Evolutionary conservation across 2,888 invertebrate genomes (phyloP).

Genomic region (Tipula vernalis): DNA sequence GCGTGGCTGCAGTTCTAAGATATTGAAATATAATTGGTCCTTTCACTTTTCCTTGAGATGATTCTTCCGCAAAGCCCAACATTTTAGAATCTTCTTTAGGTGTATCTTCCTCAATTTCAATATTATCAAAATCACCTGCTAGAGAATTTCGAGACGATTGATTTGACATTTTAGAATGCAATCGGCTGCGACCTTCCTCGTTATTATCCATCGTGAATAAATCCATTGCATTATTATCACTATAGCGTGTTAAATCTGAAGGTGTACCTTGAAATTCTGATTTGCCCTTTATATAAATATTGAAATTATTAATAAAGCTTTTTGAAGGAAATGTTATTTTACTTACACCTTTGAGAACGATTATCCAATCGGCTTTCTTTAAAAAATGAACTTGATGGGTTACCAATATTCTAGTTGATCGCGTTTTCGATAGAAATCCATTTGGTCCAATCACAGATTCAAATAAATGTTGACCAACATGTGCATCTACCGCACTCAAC

Average conservation of each 20-base stretch:
- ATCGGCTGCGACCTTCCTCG: constrained; percentile 21
- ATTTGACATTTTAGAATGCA: neutral
- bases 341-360: constrained; percentile 44
- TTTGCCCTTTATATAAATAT: constrained; percentile 28
- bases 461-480: constrained; percentile 56
- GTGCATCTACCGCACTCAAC: constrained; percentile 59
- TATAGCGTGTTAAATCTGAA: constrained; percentile 30
- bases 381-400: constrained; percentile 65
- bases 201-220: constrained; percentile 33
- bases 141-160: neutral
- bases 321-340: neutral
- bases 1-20: constrained; percentile 39
- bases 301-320: constrained; percentile 17
- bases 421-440: constrained; percentile 36
- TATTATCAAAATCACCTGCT: neutral
- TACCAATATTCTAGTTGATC: constrained; percentile 54
- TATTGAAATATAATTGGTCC: constrained; percentile 34
- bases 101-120: constrained; percentile 15
- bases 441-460: constrained; percentile 46
- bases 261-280: constrained; percentile 39
- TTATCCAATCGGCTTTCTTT: constrained; percentile 42
- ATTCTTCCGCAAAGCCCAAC: constrained; percentile 26
- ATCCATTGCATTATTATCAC: constrained; percentile 40
- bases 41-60: constrained; percentile 34
- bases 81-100: neutral